Evolutionary conservation across 2,888 invertebrate genomes (phyloP).

Genomic region (Hyposoter didymator): DNA sequence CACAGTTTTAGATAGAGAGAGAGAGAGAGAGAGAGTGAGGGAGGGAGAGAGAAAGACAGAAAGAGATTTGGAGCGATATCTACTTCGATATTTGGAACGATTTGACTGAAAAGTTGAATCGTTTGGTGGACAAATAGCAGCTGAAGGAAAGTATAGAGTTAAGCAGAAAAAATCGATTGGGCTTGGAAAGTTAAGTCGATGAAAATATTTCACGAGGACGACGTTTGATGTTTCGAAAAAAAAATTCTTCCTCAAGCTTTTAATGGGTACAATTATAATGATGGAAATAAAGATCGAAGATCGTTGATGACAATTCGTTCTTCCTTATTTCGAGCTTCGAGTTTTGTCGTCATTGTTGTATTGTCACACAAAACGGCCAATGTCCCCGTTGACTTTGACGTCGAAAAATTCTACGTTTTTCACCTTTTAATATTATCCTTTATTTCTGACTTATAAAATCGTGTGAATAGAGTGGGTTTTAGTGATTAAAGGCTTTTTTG

Average conservation of each 20-base stretch:
- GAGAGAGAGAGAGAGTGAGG: conserved; percentile 30
- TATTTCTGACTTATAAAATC: conserved; percentile 63
- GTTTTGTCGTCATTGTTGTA: conserved; percentile 28
- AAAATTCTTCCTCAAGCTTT: conserved; percentile 8
- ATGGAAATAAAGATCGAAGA: conserved; percentile 7
- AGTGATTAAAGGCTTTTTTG: conserved; percentile 81
- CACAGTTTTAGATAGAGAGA: conserved; percentile 17
- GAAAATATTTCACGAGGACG: conserved; percentile 6
- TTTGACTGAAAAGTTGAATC: background rate
- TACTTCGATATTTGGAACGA: conserved; percentile 27
- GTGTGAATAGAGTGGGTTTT: conserved; percentile 78
- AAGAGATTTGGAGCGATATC: conserved; percentile 38
- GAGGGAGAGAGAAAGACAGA: conserved; percentile 48
- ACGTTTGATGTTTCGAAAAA: conserved; percentile 17
- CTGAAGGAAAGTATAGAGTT: background rate
- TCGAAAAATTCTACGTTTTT: conserved; percentile 44
- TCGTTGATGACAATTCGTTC: conserved; percentile 6
- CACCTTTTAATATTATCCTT: conserved; percentile 3
- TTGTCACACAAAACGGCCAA: conserved; percentile 63
- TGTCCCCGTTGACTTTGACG: conserved; percentile 43
- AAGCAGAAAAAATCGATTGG: conserved; percentile 12
- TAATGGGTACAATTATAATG: background rate
- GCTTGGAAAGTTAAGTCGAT: conserved; percentile 20
- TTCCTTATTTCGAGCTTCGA: background rate
- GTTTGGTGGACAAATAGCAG: background rate